Evolutionary conservation across 2,888 invertebrate species (phyloP).

Genomic region (Caenorhabditis parvicauda): DNA sequence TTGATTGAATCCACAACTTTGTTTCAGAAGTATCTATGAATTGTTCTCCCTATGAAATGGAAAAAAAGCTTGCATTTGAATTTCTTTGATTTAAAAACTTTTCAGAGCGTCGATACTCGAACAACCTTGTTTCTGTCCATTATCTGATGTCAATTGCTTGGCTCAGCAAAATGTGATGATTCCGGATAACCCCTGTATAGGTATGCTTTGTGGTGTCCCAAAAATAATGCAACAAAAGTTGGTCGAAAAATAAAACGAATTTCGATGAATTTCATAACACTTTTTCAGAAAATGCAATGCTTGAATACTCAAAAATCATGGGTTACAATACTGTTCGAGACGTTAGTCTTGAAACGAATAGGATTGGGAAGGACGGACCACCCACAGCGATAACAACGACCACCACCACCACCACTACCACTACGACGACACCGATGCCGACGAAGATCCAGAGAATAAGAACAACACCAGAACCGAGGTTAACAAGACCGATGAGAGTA

Average conservation of each 20-base stretch:
- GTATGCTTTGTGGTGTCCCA: conserved; percentile 9
- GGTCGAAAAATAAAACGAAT: background rate
- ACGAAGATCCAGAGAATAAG: too few species aligned
- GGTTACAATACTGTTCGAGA: conserved; percentile 24
- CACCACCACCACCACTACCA: conserved; percentile 7
- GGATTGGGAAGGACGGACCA: conserved; percentile 2
- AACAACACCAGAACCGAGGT: too few species aligned
- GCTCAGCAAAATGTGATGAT: conserved; percentile 45
- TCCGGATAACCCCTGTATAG: conserved; percentile 57
- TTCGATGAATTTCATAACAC: conserved; percentile 4
- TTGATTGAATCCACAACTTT: conserved; percentile 7
- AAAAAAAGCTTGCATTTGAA: conserved; percentile 5
- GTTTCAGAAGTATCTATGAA: conserved; percentile 34
- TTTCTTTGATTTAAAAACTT: background rate
- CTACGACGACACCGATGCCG: conserved; percentile 1
- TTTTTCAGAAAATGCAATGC: conserved; percentile 37
- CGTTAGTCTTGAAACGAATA: conserved; percentile 5
- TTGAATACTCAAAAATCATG: conserved; percentile 34
- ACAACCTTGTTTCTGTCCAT: conserved; percentile 51
- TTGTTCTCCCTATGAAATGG: conserved; percentile 1
- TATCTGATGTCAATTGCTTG: conserved; percentile 44
- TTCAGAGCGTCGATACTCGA: conserved; percentile 54
- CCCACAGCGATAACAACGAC: conserved; percentile 1
- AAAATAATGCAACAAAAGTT: background rate
- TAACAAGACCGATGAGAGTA: conserved; percentile 2